Base-by-base conservation (phyloP, 2,888 invertebrate genomes). In the Ischnus inquisitorius region DNA sequence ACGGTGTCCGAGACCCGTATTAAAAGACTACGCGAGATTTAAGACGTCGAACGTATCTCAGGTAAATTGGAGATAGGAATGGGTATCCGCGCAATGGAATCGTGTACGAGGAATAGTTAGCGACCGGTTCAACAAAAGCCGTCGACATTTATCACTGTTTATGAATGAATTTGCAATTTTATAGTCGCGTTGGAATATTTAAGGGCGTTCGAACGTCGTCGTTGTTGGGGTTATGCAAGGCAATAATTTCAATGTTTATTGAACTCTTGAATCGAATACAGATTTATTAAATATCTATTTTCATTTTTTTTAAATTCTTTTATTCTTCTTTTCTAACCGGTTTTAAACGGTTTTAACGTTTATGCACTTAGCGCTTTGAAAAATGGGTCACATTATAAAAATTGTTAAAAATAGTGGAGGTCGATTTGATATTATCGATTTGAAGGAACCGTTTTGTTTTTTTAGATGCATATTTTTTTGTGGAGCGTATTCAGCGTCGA, bases 1-100 rank as follows among this genome's bases (percentile, higher is more conserved):
- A 71, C 51, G 19, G 16, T 72, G 41, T 34, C 34, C 51, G 16
- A 46, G 54, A 34, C 74, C 28, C 65, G 67, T 77, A 75, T 46
- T 34, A 34, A 34, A 69, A 43, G 19, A 34, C 22, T 46, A 51
- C 43, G 4, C 46, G 60, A 65, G 79, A 76, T 83, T 79, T 72
- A 76, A 83, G 79, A 72, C 71, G 79, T 34, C 67, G 60, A 65
- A 75, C 48, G 57, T 41, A 76, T 48, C 75, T 41, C 54, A 34
- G 79, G 54, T 74, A 64, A 83, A 79, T 79, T 75, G 25, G 39
- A 69, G 54, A 74, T 74, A 62, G 60, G 6, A 34, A 4, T 34
- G 34, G 4, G 41, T 28, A 25, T 51, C 69, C 43, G 72, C 34
- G 14, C 79, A 72, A 72, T 74, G 79, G 74, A 68, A 67, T 51